Evolutionary conservation across 2,797 vertebrate genomes (phyloP).

Genomic region (Aythya fuligula): DNA sequence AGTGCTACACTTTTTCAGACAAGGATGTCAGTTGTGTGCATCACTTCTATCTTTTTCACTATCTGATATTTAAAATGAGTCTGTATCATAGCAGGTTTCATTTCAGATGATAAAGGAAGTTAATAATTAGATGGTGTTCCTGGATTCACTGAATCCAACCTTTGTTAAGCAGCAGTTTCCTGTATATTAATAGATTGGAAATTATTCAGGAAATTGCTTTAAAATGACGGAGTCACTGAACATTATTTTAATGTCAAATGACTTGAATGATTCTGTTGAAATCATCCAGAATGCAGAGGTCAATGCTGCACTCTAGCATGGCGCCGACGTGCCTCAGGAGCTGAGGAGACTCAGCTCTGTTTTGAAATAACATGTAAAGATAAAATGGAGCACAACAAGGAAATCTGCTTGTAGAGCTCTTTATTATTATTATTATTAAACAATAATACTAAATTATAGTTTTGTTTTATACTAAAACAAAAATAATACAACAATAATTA

Average conservation of each 20-base stretch:
- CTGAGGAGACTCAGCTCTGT: background rate
- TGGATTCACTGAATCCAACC: conserved; percentile 73
- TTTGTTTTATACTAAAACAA: no score
- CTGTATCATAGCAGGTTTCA: conserved; percentile 59
- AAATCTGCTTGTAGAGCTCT: background rate
- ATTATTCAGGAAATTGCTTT: conserved; percentile 82
- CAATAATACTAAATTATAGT: no score
- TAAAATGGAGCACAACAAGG: background rate
- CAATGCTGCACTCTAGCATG: conserved; percentile 1
- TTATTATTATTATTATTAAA: no score
- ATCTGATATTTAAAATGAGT: conserved; percentile 59
- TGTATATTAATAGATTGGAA: conserved; percentile 79
- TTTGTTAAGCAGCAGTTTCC: conserved; percentile 78
- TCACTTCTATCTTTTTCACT: conserved; percentile 29
- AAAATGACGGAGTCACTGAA: conserved; percentile 76
- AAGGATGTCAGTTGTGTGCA: background rate
- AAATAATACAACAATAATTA: no score
- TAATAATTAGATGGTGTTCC: conserved; percentile 69
- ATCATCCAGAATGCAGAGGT: conserved; percentile 72
- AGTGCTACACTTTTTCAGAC: background rate
- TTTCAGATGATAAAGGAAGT: conserved; percentile 73
- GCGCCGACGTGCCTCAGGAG: background rate
- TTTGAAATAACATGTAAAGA: background rate
- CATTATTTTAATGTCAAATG: conserved; percentile 78
- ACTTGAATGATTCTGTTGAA: conserved; percentile 66